These are phyloP conservation scores for Marmota flaviventris DNA, from an alignment of 2,113 vertebrate genomes.

Conservation along the genomic window DNA sequence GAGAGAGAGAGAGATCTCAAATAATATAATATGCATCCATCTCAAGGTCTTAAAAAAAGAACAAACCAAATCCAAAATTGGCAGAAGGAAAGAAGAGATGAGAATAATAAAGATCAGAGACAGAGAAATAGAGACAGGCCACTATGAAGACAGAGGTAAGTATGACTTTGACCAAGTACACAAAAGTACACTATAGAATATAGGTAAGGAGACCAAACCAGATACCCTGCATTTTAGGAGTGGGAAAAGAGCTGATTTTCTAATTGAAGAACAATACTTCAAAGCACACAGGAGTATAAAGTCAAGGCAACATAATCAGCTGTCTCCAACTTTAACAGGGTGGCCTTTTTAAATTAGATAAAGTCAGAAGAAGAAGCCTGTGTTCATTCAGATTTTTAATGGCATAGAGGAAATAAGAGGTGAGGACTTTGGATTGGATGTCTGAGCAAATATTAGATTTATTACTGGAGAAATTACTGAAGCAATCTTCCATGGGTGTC, in stretches of 20 bases:
- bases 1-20: too few species aligned
- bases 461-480: background rate
- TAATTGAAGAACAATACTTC: background rate
- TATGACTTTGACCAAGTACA: background rate
- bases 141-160: background rate
- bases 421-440: background rate
- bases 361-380: background rate
- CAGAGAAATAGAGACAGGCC: background rate
- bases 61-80: too few species aligned
- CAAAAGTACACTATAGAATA: background rate
- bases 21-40: too few species aligned
- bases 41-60: too few species aligned
- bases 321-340: background rate
- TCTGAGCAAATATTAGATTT: background rate
- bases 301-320: background rate
- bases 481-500: background rate
- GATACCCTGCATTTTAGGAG: background rate
- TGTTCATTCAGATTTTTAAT: conserved; percentile 5
- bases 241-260: background rate
- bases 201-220: background rate
- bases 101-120: too few species aligned
- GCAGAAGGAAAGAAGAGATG: too few species aligned
- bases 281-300: background rate
- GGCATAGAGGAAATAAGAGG: background rate
- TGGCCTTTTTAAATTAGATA: background rate